A percentile compares a stretch with the other conserved stretches of the same genome.
phyloP scores from a whole-genome alignment of 2,797 vertebrate species.

The Sebastes matsubarae region DNA sequence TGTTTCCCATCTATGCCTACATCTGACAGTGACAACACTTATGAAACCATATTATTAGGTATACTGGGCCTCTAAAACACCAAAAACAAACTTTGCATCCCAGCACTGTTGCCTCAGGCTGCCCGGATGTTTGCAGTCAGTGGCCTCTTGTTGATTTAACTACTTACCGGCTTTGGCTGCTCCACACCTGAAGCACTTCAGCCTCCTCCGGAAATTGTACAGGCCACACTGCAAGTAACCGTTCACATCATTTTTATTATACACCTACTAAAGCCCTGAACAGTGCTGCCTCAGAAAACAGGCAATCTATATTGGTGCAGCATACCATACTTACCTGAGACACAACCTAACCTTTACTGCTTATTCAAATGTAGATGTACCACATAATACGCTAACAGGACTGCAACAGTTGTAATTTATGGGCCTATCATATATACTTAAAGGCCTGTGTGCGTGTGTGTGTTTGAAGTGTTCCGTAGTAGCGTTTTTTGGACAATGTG shows the following conservation, averaged over 20 bases:
- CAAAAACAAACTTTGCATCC: constrained; percentile 45
- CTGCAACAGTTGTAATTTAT: constrained; percentile 23
- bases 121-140: constrained; percentile 73
- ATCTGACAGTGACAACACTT: constrained; percentile 24
- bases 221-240: constrained; percentile 96
- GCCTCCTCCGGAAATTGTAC: constrained; percentile 99
- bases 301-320: constrained; percentile 64
- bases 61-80: constrained; percentile 30
- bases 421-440: constrained; percentile 14
- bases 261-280: constrained; percentile 79
- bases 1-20: constrained; percentile 14
- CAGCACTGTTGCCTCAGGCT: constrained; percentile 50
- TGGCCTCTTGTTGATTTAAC: constrained; percentile 75
- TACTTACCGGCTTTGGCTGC: constrained; percentile 96
- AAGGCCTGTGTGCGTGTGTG: not conserved
- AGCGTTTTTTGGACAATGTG: constrained; percentile 18
- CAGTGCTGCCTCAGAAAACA: constrained; percentile 74
- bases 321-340: constrained; percentile 69
- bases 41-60: constrained; percentile 13
- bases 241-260: constrained; percentile 85
- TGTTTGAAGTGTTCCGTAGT: constrained; percentile 16
- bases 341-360: constrained; percentile 62
- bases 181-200: constrained; percentile 99
- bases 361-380: constrained; percentile 25
- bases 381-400: constrained; percentile 33